Percentiles rank a stretch among this genome's conserved stretches.
Conservation (phyloP, 2,888 invertebrate genomes). For the Stenodera caucasica region DNA sequence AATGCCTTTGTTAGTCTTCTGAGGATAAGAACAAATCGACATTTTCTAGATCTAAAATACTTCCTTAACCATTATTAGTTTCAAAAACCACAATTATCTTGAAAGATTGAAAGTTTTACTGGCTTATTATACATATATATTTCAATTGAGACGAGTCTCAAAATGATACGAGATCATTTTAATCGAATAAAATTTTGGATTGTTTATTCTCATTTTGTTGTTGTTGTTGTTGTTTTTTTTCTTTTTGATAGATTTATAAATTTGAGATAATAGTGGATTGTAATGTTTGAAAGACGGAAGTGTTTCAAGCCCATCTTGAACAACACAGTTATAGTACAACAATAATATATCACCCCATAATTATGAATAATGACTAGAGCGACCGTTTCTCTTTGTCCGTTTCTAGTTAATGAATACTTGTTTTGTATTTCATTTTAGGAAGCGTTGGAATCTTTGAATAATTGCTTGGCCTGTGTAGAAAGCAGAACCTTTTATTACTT, state of each 20-base stretch:
- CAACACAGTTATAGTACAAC: conserved; percentile 8
- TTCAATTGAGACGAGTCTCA: too few species aligned
- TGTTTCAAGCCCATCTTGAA: conserved; percentile 17
- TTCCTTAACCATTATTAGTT: too few species aligned
- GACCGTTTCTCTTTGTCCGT: conserved; percentile 26
- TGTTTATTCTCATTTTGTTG: conserved; percentile 12
- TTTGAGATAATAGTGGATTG: conserved; percentile 1
- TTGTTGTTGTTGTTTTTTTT: conserved; percentile 13
- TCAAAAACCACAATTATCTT: too few species aligned
- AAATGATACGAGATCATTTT: too few species aligned
- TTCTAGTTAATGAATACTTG: conserved; percentile 28
- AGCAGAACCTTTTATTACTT: conserved; percentile 16
- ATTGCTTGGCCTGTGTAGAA: conserved; percentile 12
- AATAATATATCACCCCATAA: conserved; percentile 27
- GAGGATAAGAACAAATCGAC: conserved; percentile 5
- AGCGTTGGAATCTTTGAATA: conserved; percentile 19
- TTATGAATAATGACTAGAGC: conserved; percentile 28
- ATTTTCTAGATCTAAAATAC: neutral
- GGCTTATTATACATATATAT: too few species aligned
- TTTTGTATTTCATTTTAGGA: conserved; percentile 22
- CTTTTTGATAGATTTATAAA: neutral
- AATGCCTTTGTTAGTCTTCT: neutral
- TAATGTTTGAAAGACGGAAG: neutral
- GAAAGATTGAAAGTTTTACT: too few species aligned
- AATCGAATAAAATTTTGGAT: neutral